Evolutionary conservation across 2,113 vertebrate species (phyloP), one percentile per base, ranked within the genome.

Genomic region (Urocolius indicus): DNA sequence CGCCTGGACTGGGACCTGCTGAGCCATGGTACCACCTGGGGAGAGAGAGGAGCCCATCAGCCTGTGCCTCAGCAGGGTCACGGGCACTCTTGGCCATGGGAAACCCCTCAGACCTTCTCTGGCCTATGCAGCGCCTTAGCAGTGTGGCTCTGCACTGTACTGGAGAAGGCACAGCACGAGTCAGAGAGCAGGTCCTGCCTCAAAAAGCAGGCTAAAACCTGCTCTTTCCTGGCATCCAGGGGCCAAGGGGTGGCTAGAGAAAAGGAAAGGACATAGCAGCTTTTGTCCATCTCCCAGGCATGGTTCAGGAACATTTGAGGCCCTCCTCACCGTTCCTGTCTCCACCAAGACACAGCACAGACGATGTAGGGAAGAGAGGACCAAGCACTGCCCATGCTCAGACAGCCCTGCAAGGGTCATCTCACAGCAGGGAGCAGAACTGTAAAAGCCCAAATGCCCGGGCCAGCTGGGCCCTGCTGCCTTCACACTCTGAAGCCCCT

Each of bases 1-100:
- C 27, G 99, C 98, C 98, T 99, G 99, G 57, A 99, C 98, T n/a
- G 98, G 98, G 83, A 98, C 98, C 97, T 99, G 99, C 98, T 99
- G 99, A 76, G 98, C 97, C 97, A 99, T 98, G 20, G 99, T 98
- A 54, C 98, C 98, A 93, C 99, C 99, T 99, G 95, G 3, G 32
- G 85, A 97, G 55, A 98, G 57, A 94, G 27, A 93, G 26, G 29
- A 91, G 49, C 67, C 71, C 43, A 7, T 96, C 7, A 95, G 74
- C 38, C 82, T 13, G 4, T 12, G 36, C 75, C 82, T 82, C 89
- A 62, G 46, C 36, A 45, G 36, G 20, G n/a, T 92, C 17, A 65
- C 22, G 20, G 59, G 38, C 32, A 46, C 55, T 66, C 24, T 20
- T 41, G 68, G 27, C 26, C 7, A 6, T 0, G 2, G 2, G 10